Conservation (phyloP, 2,113 vertebrate species). For the Telmatochromis sp. region DNA sequence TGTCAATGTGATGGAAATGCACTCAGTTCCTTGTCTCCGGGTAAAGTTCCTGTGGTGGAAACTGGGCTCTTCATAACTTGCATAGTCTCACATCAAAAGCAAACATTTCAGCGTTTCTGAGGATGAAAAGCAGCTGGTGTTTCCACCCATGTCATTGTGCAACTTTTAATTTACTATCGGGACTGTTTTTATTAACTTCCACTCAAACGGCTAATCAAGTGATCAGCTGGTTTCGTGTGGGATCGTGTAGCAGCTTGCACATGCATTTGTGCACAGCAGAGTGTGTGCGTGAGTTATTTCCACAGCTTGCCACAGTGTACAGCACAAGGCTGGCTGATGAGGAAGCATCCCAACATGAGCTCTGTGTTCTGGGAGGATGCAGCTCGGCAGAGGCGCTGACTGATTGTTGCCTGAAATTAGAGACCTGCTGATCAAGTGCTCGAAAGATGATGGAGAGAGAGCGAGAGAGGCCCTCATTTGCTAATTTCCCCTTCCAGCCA, state of each 20-base stretch:
- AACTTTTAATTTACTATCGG: background rate
- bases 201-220: background rate
- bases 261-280: background rate
- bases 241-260: background rate
- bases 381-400: background rate
- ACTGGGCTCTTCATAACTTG: background rate
- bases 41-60: background rate
- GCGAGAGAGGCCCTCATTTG: background rate
- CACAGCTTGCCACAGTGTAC: background rate
- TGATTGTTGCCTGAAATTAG: constrained; percentile 39
- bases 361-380: background rate
- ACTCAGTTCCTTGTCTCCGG: background rate
- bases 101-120: rapidly evolving
- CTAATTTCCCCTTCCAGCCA: background rate
- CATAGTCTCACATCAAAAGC: background rate
- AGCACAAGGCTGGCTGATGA: constrained; percentile 1
- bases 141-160: background rate
- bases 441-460: background rate
- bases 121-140: background rate
- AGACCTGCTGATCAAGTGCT: constrained; percentile 7
- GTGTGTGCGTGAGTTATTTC: background rate
- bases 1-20: background rate
- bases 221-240: background rate
- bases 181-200: background rate
- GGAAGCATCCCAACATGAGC: constrained; percentile 2